Percentiles rank a stretch among this genome's conserved stretches.
phyloP scores from a whole-genome alignment of 2,113 vertebrate species.

The Cephalopholis sonnerati region DNA sequence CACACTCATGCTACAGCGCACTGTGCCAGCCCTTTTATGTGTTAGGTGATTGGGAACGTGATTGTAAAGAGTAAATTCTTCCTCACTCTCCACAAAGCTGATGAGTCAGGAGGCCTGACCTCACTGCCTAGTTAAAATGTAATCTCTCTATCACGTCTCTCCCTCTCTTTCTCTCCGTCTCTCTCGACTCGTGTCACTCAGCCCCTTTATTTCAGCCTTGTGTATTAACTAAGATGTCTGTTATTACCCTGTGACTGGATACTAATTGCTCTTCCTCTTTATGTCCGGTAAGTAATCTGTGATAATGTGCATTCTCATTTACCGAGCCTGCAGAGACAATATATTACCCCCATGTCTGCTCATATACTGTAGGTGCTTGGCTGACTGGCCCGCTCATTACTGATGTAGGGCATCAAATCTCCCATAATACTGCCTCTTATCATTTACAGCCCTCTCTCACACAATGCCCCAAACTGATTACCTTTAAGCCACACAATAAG shows the following conservation, averaged over 20 bases:
- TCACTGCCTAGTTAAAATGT: conserved; percentile 77
- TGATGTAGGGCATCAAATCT: conserved; percentile 54
- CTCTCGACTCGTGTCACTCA: neutral
- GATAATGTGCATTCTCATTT: conserved; percentile 18
- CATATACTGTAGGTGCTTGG: conserved; percentile 8
- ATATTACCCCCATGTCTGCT: conserved; percentile 15
- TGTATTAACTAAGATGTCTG: conserved; percentile 18
- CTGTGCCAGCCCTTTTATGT: neutral
- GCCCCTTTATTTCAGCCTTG: neutral
- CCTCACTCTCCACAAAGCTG: conserved; percentile 46
- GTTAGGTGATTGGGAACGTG: neutral
- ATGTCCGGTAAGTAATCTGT: conserved; percentile 13
- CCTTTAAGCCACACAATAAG: conserved; percentile 46
- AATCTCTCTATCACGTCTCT: conserved; percentile 52
- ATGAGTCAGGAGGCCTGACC: conserved; percentile 65
- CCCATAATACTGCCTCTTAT: conserved; percentile 52
- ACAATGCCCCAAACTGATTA: conserved; percentile 63
- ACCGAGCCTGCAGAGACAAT: neutral
- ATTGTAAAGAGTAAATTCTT: conserved; percentile 50
- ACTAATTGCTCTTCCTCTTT: conserved; percentile 12
- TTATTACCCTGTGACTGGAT: conserved; percentile 6
- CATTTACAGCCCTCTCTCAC: conserved; percentile 59
- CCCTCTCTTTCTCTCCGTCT: neutral
- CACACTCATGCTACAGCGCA: neutral
- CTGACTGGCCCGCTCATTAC: conserved; percentile 39